phyloP scores from a whole-genome alignment of 1,140 invertebrate species.

The Scaptomyza graminum region DNA sequence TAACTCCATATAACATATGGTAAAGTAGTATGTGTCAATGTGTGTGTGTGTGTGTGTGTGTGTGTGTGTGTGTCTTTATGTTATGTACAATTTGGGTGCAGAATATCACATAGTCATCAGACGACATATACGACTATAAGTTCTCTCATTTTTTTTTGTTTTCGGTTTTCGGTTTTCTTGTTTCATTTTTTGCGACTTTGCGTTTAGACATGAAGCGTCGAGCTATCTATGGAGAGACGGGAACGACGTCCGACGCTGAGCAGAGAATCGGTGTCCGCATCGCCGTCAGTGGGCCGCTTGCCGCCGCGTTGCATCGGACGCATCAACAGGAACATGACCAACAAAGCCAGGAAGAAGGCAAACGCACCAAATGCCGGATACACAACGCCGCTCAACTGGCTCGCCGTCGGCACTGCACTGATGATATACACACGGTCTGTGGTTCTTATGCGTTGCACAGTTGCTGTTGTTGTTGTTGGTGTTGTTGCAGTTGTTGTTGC shows the following conservation, averaged over 20 bases:
- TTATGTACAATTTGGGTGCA: slow-evolving; percentile 65
- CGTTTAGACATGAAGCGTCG: slow-evolving; percentile 58
- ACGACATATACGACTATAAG: slow-evolving; percentile 73
- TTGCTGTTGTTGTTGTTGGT: slow-evolving; percentile 12
- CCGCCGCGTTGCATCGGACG: slow-evolving; percentile 72
- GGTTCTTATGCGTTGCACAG: slow-evolving; percentile 29
- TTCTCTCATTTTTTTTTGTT: slow-evolving; percentile 42
- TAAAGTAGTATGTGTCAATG: no score
- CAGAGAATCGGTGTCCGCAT: slow-evolving; percentile 63
- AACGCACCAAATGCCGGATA: slow-evolving; percentile 72
- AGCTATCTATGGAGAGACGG: slow-evolving; percentile 57
- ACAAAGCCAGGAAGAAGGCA: slow-evolving; percentile 66
- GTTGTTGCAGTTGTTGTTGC: slow-evolving; percentile 5
- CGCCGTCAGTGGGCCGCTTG: slow-evolving; percentile 47
- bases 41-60: slow-evolving; percentile 33
- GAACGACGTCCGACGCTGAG: slow-evolving; percentile 50
- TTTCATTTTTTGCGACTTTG: slow-evolving; percentile 6
- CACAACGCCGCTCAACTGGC: slow-evolving; percentile 65
- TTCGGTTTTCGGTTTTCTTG: not conserved
- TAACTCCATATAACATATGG: slow-evolving; percentile 29
- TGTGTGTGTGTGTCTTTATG: slow-evolving; percentile 25
- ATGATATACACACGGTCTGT: slow-evolving; percentile 74
- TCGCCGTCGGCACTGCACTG: slow-evolving; percentile 67
- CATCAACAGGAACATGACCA: slow-evolving; percentile 75
- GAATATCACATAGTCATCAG: slow-evolving; percentile 80